Base-by-base conservation (phyloP, 2,797 vertebrate species). In the Myotis planiceps region DNA sequence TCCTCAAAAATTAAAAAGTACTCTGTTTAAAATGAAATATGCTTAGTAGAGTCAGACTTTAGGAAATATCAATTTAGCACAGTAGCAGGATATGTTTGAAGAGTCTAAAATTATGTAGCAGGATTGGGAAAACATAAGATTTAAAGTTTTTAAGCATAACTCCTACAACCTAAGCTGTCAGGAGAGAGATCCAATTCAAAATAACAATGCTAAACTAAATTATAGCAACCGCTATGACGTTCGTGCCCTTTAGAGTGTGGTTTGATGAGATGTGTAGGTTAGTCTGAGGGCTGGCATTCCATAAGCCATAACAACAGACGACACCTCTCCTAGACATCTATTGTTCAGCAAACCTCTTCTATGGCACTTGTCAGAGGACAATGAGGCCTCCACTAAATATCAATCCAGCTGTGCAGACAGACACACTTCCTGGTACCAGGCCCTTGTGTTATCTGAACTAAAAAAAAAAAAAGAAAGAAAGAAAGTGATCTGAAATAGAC, bases 81-180 rank as follows among this genome's bases (percentile, higher is more conserved):
- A 78, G 90, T 94, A 96, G 82, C 53, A 94, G 92, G 89, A 84
- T 93, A 96, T 92, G 91, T 92, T 81, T 93, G 93, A 96, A 96
- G 88, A 94, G 88, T 94, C 96, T 97, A 96, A 96, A 97, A 97
- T 97, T 97, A 97, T 65, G 53, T 88, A 92, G 96, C 82, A 94
- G 88, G 81, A 86, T 95, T 97, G 96, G 93, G 96, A 85, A 97
- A 97, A 97, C 96, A 97, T 14, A 81, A 65, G 96, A 92, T 92
- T 92, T 93, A 83, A 94, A 96, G 96, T 95, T 96, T 94, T 96
- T 37, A 97, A 96, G 96, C 95, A 94, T 53, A 92, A 96, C 97
- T 97, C 97, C 96, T 96, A 93, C 94, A 90, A 90, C 23, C 88
- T 93, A 96, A 96, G 93, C 97, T 96, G 95, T 97, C 94, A 90